Conservation (phyloP, 2,113 vertebrate species). For the Carassius auratus region DNA sequence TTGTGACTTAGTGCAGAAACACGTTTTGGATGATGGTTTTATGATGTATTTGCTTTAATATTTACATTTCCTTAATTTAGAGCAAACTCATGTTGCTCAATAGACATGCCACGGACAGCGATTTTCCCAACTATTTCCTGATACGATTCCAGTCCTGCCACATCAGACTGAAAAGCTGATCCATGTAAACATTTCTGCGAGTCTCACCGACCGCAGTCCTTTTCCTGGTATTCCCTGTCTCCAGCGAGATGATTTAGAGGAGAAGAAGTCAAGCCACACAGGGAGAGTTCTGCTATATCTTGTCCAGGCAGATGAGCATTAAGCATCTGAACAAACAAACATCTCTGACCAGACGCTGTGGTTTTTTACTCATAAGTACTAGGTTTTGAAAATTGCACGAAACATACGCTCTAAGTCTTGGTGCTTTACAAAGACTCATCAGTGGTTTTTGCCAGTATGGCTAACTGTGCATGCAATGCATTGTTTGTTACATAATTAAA, state of each 20-base stretch:
- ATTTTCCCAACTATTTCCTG: slow-evolving; percentile 23
- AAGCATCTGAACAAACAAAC: neutral
- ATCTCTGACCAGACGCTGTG: neutral
- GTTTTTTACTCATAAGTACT: neutral
- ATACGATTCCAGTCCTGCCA: neutral
- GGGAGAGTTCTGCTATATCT: neutral
- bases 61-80: no score
- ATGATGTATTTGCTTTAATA: no score
- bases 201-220: neutral
- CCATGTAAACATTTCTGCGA: slow-evolving; percentile 36
- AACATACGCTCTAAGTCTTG: neutral
- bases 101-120: slow-evolving; percentile 10
- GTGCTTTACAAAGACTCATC: neutral
- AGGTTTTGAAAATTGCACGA: neutral
- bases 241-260: neutral
- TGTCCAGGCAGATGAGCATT: neutral
- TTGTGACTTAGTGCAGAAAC: no score
- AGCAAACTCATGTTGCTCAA: slow-evolving; percentile 2
- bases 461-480: neutral
- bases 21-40: no score
- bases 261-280: slow-evolving; percentile 27
- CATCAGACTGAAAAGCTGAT: slow-evolving; percentile 16
- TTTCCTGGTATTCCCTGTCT: slow-evolving; percentile 13
- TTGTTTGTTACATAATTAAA: neutral
- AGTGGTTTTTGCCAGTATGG: neutral